Conservation (phyloP, 2,888 invertebrate species). For the Tinea semifulvella region DNA sequence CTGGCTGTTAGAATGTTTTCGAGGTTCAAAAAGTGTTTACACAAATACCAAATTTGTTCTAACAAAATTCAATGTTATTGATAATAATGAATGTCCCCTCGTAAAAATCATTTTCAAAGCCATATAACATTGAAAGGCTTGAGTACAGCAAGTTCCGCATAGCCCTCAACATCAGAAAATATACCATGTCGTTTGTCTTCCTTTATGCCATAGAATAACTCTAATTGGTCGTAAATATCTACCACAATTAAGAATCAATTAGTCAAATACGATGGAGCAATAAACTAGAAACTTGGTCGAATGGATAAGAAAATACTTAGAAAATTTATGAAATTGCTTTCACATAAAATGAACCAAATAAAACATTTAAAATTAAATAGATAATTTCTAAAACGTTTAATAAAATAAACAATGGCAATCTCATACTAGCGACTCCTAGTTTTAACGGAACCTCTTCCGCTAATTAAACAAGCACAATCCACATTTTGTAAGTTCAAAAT, state of each 20-base stretch:
- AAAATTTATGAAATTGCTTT: no score
- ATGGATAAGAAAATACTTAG: background rate
- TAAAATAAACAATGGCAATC: conserved; percentile 42
- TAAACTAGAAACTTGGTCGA: background rate
- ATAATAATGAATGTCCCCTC: background rate
- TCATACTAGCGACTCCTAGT: conserved; percentile 40
- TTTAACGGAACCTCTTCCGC: conserved; percentile 52
- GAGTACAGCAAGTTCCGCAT: background rate
- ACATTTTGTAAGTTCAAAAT: conserved; percentile 41
- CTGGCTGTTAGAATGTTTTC: no score
- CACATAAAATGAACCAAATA: no score
- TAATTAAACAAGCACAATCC: conserved; percentile 39
- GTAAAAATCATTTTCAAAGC: conserved; percentile 3
- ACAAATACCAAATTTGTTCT: no score
- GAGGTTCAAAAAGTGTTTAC: no score
- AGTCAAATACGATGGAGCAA: background rate
- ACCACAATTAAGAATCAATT: conserved; percentile 7
- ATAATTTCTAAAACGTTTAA: no score
- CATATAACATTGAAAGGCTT: background rate
- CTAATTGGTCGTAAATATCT: conserved; percentile 7
- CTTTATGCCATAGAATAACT: conserved; percentile 3
- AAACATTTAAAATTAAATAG: no score
- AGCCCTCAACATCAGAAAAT: background rate
- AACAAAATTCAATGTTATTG: background rate
- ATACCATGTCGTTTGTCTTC: conserved; percentile 8